Conservation (phyloP, 2,797 vertebrate genomes). For the Pachyuromys duprasi region DNA sequence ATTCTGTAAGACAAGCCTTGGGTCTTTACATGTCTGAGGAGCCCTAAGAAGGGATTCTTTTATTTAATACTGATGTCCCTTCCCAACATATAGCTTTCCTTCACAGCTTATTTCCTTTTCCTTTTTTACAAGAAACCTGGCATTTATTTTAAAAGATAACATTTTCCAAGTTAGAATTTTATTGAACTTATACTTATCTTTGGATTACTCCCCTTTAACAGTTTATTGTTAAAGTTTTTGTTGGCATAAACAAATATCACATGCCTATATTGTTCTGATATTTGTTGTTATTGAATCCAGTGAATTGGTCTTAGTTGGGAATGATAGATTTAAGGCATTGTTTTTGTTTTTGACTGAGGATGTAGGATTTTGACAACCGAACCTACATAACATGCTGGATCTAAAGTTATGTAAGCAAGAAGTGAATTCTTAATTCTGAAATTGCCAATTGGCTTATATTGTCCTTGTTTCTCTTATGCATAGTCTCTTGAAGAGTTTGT, state of each 20-base stretch:
- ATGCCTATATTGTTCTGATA: background rate
- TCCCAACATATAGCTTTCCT: background rate
- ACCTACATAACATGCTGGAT: background rate
- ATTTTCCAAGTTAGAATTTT: background rate
- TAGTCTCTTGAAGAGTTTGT: background rate
- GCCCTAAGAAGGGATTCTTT: background rate
- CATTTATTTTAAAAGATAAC: constrained; percentile 17
- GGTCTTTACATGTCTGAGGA: background rate
- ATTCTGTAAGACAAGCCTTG: background rate
- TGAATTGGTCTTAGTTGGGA: background rate
- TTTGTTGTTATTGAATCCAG: background rate
- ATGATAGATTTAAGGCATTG: background rate
- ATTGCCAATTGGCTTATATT: background rate
- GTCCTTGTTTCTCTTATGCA: background rate
- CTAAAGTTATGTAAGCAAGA: background rate
- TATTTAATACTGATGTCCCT: background rate
- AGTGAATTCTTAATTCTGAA: constrained; percentile 3
- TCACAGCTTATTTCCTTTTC: background rate
- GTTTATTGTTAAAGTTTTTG: background rate
- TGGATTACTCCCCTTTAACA: background rate
- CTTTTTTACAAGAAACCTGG: background rate
- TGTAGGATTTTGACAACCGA: background rate
- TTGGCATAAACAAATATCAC: background rate
- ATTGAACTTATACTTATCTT: background rate
- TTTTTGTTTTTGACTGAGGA: constrained; percentile 10